Base-by-base conservation (phyloP, 2,113 vertebrate species). In the Bungarus multicinctus region DNA sequence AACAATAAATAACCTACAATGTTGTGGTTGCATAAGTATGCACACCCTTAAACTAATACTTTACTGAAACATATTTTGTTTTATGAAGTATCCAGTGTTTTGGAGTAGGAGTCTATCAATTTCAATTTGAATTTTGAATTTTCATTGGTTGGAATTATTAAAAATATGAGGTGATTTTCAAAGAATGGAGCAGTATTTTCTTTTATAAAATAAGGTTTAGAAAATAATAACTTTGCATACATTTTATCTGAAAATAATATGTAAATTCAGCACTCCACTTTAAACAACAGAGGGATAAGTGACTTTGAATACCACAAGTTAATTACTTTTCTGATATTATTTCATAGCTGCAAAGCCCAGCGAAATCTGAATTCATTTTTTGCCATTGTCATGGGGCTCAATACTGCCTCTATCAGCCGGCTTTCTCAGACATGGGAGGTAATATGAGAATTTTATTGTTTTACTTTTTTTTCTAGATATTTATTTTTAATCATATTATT, bases 371-470 rank as follows among this genome's bases (percentile, higher is more conserved):
- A 99, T 98, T 99, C 99, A 27, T 99, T 99, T 97, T 99, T 99
- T 94, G 99, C 99, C 89, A 99, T 99, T 81, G 98, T 99, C 96
- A 99, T 99, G 99, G 99, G 99, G 92, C 98, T 99, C 95, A 99
- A 99, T 96, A 98, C 99, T 25, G 98, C 99, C 69, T 99, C 99
- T 3, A 98, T 99, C 89, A 98, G 99, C 96, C 98, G 99, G 6
- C 98, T 99, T 92, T 98, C 97, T 52, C 99, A 99, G 93, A 99
- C 99, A 18, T 99, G 99, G 99, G 99, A 99, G 99, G 99, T 99
- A 97, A 98, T 64, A 87, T 3, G 20, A 90, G 4, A 90, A 45
- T 81, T 92, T 54, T n/a, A 69, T 27, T 1, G 2, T 88, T 90
- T 90, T 89, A 96, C 8, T 92, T 45, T 60, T 60, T 14, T 64